Conservation (phyloP, 2,888 invertebrate species). For the Cremastinae sp. region DNA sequence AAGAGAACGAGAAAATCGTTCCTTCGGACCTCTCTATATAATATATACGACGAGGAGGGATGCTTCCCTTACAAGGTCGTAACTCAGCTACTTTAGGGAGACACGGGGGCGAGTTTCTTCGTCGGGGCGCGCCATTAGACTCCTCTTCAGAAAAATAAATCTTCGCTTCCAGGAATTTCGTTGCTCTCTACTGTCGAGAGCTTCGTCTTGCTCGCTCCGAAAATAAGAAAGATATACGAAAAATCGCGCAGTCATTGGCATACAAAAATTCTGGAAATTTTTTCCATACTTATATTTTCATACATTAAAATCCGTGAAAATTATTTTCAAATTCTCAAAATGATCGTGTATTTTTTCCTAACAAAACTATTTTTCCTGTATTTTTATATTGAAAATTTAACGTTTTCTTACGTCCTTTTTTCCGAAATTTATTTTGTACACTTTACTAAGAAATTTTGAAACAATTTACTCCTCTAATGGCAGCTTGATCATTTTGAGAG, state of each 20-base stretch:
- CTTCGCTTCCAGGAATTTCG: slow-evolving; percentile 74
- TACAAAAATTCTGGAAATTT: not conserved
- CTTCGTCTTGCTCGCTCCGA: slow-evolving; percentile 9
- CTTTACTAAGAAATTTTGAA: too few species aligned
- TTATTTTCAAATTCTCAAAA: too few species aligned
- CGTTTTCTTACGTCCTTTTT: too few species aligned
- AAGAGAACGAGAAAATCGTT: slow-evolving; percentile 65
- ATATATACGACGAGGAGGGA: slow-evolving; percentile 57
- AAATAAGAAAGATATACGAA: slow-evolving; percentile 25
- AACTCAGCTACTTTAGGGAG: slow-evolving; percentile 75
- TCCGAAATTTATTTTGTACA: too few species aligned
- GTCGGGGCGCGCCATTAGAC: slow-evolving; percentile 75
- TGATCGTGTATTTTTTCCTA: too few species aligned
- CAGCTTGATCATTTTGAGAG: too few species aligned
- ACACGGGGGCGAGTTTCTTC: slow-evolving; percentile 70
- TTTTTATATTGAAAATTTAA: too few species aligned
- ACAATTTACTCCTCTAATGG: too few species aligned
- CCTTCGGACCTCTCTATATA: slow-evolving; percentile 63
- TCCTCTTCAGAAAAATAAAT: slow-evolving; percentile 79
- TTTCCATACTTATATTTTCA: too few species aligned
- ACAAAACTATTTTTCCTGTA: too few species aligned
- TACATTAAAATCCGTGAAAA: too few species aligned
- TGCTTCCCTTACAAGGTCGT: slow-evolving; percentile 75
- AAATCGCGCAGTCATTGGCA: slow-evolving; percentile 37
- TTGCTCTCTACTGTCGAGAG: slow-evolving; percentile 26